Percentiles rank a stretch among this genome's conserved stretches.
phyloP scores from a whole-genome alignment of 2,113 vertebrate genomes.

The Callocephalon fimbriatum region DNA sequence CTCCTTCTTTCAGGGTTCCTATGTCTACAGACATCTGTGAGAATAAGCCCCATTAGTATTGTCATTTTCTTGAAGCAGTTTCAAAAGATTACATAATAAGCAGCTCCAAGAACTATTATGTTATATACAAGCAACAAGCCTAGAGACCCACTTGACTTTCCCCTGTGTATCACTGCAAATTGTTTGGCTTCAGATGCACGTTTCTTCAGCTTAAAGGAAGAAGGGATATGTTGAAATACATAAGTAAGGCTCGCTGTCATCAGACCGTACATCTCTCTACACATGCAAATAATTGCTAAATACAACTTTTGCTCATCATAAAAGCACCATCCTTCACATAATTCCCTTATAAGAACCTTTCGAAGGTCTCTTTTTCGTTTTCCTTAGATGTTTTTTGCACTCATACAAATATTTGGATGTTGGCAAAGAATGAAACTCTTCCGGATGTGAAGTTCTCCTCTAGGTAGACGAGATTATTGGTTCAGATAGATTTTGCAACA shows the following conservation, averaged over 20 bases:
- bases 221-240: background rate
- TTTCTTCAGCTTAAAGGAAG: background rate
- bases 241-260: background rate
- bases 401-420: background rate
- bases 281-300: background rate
- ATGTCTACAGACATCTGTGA: background rate
- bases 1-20: background rate
- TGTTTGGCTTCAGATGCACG: background rate
- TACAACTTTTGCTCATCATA: background rate
- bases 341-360: background rate
- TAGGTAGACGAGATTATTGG: background rate
- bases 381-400: background rate
- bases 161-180: background rate
- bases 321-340: accelerated
- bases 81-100: background rate
- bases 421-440: background rate
- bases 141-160: background rate
- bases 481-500: background rate
- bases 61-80: background rate
- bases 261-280: background rate
- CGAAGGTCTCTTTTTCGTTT: background rate
- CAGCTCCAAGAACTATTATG: background rate
- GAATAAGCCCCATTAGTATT: background rate
- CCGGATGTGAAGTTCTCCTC: background rate
- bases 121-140: background rate